Base-by-base conservation (phyloP, 2,797 vertebrate species). In the Chiloscyllium punctatum region DNA sequence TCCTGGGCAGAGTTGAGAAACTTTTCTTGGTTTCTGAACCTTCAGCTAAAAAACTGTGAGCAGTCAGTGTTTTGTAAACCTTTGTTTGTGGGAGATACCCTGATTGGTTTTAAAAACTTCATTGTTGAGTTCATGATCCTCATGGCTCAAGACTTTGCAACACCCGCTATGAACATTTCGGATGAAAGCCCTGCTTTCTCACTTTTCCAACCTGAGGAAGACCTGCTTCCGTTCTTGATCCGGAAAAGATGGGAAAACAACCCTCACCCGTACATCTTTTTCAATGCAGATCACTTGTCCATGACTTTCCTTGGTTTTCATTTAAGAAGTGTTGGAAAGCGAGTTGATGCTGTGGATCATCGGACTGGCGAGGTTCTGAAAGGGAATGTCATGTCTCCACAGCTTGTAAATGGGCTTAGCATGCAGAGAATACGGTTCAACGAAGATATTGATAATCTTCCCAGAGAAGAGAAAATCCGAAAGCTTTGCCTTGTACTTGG, bases 271-370 rank as follows among this genome's bases (percentile, higher is more conserved):
- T 98, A 98, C 87, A 97, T 98, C 95, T 98, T 98, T 96, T 98
- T 98, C 95, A 98, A 98, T 9, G 97, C 97, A 0, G 98, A 98
- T 94, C 96, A 96, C n/a, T 95, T 79, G 57, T 98, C 98, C 30
- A 98, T 98, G 98, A 98, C 98, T 86, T 98, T 98, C 96, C 97
- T 98, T 0, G 98, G 98, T 95, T 98, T 98, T 95, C 97, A 98
- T 3, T 97, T 98, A 27, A 96, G 88, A 62, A n/a, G 57, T 95
- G 0, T 0, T 1, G 15, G 21, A 7, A 9, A 2, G 74, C 95
- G 96, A 74, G 96, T 97, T 0, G 96, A 96, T 51, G 98, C 98
- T 2, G 96, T 98, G 1, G 97, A 98, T 96, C 97, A 97, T 87
- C 96, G 72, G 84, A 97, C 96, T 84, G 18, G 42, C 0, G 37